Evolutionary conservation across 2,113 vertebrate genomes (phyloP).

Genomic region (Tenebrosternarchus preto): DNA sequence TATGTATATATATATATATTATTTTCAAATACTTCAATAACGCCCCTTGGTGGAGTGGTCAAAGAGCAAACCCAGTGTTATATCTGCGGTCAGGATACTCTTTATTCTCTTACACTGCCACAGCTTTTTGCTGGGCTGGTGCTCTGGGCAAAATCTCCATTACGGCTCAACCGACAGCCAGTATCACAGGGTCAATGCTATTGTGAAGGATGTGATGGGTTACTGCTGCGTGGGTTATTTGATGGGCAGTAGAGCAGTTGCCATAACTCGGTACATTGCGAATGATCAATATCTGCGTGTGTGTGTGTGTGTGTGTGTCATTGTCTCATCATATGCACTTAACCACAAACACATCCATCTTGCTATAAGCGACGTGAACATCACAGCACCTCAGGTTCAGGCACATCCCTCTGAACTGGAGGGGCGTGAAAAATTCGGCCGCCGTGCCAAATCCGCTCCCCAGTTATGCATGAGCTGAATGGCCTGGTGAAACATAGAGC

Average conservation of each 20-base stretch:
- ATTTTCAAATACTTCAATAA: neutral
- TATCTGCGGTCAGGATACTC: neutral
- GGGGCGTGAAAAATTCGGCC: constrained; percentile 28
- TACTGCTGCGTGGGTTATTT: neutral
- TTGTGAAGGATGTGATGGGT: neutral
- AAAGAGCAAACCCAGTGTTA: neutral
- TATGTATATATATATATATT: no score
- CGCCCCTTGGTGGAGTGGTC: constrained; percentile 2
- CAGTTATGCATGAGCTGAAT: constrained; percentile 42
- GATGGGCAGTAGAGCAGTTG: neutral
- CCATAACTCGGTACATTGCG: neutral
- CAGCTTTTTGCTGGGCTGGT: neutral
- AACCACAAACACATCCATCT: constrained; percentile 24
- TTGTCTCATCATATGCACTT: constrained; percentile 20
- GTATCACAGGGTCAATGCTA: neutral
- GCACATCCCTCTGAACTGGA: constrained; percentile 19
- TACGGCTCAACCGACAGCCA: neutral
- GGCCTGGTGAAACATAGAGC: constrained; percentile 38
- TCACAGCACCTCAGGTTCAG: constrained; percentile 4
- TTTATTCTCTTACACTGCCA: neutral
- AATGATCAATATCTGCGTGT: neutral
- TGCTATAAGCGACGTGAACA: constrained; percentile 21
- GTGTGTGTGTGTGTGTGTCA: constrained; percentile 2
- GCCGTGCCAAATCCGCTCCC: constrained; percentile 17
- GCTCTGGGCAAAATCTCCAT: neutral